Conservation (phyloP, 1,140 invertebrate species). For the Tetraneura akinire region DNA sequence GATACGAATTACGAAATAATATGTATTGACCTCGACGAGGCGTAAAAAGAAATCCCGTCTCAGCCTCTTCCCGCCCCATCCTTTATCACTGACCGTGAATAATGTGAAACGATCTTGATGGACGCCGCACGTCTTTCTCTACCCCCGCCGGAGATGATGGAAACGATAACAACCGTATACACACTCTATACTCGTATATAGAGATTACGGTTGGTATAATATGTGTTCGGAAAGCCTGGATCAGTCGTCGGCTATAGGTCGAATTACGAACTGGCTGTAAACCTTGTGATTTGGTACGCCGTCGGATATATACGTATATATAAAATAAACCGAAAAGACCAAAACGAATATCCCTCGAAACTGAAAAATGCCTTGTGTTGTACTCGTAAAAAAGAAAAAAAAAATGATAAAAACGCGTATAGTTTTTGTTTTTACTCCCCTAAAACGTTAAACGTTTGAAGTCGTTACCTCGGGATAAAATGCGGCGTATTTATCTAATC, state of each 20-base stretch:
- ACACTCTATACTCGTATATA: too few relatives aligned
- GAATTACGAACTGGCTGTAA: not conserved
- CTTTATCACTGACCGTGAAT: slow-evolving; percentile 35
- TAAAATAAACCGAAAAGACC: not conserved
- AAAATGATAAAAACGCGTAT: not conserved
- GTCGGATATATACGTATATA: too few relatives aligned
- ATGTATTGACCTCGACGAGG: slow-evolving; percentile 10
- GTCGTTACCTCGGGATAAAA: slow-evolving; percentile 10
- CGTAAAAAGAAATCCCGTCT: slow-evolving; percentile 25
- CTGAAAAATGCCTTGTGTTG: not conserved
- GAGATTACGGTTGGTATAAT: slow-evolving; percentile 47
- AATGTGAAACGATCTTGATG: slow-evolving; percentile 46
- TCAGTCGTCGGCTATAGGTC: slow-evolving; percentile 34
- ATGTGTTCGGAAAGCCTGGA: slow-evolving; percentile 19
- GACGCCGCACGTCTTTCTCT: not conserved
- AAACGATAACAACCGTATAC: slow-evolving; percentile 6
- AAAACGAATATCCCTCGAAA: not conserved
- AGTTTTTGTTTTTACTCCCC: not conserved
- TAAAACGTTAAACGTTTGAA: not conserved
- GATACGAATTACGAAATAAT: too few relatives aligned
- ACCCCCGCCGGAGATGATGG: not conserved
- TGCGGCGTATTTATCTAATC: too few relatives aligned
- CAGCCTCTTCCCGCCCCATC: not conserved
- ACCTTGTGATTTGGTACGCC: slow-evolving; percentile 1
- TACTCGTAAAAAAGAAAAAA: not conserved